phyloP scores from a whole-genome alignment of 2,888 invertebrate species.

The Amphimallon solstitiale region DNA sequence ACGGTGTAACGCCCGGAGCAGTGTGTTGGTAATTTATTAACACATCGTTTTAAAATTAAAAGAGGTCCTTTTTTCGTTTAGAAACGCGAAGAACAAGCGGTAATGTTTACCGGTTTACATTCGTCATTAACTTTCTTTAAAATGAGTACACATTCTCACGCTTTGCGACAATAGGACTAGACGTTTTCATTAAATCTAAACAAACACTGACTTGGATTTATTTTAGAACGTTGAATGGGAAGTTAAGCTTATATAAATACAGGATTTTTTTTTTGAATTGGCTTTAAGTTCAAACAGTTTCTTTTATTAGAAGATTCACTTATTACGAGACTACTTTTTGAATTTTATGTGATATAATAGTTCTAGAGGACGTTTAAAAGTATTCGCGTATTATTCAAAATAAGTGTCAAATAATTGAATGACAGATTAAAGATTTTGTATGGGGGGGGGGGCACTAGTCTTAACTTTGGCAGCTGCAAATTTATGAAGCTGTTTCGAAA shows the following conservation, averaged over 20 bases:
- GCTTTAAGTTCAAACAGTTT: too few species aligned
- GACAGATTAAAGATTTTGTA: too few species aligned
- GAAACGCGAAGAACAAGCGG: slow-evolving; percentile 20
- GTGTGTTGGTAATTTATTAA: slow-evolving; percentile 31
- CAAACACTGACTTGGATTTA: slow-evolving; percentile 13
- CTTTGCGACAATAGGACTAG: slow-evolving; percentile 20
- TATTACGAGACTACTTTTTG: too few species aligned
- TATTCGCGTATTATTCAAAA: too few species aligned
- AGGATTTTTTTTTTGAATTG: too few species aligned
- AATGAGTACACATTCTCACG: slow-evolving; percentile 30
- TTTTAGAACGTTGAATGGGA: slow-evolving; percentile 13
- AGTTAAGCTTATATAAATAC: slow-evolving; percentile 8
- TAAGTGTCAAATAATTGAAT: too few species aligned
- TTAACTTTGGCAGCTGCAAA: too few species aligned
- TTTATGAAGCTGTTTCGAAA: too few species aligned
- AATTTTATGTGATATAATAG: too few species aligned
- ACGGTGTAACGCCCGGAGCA: slow-evolving; percentile 1
- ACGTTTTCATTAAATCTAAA: slow-evolving; percentile 17
- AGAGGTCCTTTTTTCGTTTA: slow-evolving; percentile 21
- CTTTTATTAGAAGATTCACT: too few species aligned
- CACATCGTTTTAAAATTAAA: slow-evolving; percentile 33
- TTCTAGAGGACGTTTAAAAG: too few species aligned
- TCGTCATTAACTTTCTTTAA: slow-evolving; percentile 30
- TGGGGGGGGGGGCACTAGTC: too few species aligned
- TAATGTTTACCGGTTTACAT: slow-evolving; percentile 28